Evolutionary conservation across 2,888 invertebrate species (phyloP).

Genomic region (Uropetala carovei): DNA sequence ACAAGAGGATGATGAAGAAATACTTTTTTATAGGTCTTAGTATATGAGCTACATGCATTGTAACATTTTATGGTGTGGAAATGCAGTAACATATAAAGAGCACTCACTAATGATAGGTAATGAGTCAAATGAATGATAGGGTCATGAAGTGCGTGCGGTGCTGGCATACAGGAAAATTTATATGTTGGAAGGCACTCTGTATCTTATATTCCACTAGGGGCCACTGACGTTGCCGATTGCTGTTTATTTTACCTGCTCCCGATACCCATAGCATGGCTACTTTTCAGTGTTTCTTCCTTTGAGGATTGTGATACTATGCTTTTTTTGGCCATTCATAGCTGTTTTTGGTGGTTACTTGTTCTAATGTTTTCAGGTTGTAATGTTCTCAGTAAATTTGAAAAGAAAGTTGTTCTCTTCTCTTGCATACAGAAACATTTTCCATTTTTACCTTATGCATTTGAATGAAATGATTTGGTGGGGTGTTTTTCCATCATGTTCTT

Average conservation of each 20-base stretch:
- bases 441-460: constrained; percentile 16
- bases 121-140: constrained; percentile 45
- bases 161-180: constrained; percentile 54
- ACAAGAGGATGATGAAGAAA: constrained; percentile 69
- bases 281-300: constrained; percentile 45
- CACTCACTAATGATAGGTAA: constrained; percentile 60
- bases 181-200: constrained; percentile 55
- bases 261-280: constrained; percentile 41
- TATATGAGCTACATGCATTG: constrained; percentile 53
- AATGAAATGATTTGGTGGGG: constrained; percentile 63
- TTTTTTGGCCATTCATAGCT: constrained; percentile 37
- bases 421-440: constrained; percentile 1
- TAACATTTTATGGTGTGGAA: constrained; percentile 59
- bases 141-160: constrained; percentile 53
- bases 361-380: constrained; percentile 47
- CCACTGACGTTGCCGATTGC: constrained; percentile 49
- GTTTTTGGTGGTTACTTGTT: constrained; percentile 23
- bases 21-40: constrained; percentile 69
- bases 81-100: constrained; percentile 59
- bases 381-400: not conserved
- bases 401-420: constrained; percentile 44
- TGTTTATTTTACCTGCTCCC: constrained; percentile 23
- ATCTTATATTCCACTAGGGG: constrained; percentile 60
- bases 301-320: constrained; percentile 61
- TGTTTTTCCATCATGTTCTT: constrained; percentile 38